Base-by-base conservation (phyloP, 2,888 invertebrate species). In the Caenorhabditis angaria region DNA sequence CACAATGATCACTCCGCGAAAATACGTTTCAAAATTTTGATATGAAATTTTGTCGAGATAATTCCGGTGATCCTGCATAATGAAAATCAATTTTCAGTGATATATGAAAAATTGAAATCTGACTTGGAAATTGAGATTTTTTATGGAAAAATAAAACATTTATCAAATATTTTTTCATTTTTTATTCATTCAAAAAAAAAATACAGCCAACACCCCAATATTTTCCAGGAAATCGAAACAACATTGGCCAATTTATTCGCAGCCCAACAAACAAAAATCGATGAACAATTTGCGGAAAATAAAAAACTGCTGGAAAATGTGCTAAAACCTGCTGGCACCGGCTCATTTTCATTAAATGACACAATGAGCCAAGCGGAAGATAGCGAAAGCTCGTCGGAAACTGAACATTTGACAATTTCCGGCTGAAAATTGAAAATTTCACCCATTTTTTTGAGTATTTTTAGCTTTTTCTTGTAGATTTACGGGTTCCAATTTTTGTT, bases 321-420 rank as follows among this genome's bases (percentile, higher is more conserved):
- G 25, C 32, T 70, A 20, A 12, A 41, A 41, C 10, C 41, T 41
- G 14, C 41, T 3, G 14, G 14, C 28, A 29, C 10, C 18, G 25
- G 14, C 55, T 1, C 56, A 62, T 20, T 56, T 60, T n/a, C n/a
- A n/a, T n/a, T 61, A 2, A 65, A 70, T 51, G 70, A 70, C 28
- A 70, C 65, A 18, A 59, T 70, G 27, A 70, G 70, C 48, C 12
- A 32, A 18, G 61, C 57, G 29, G 71, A 71, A 53, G 72, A 67
- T 28, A 72, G 72, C 29, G 72, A 72, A 29, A 72, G 72, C 28
- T 64, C 64, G 6, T 72, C 72, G 8, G 72, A 72, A 61, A 72
- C 72, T 0, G 72, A 72, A 47, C 62, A 58, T 18, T 27, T n/a
- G n/a, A n/a, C n/a, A n/a, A n/a, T n/a, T 8, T 24, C 50, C 50